phyloP scores from a whole-genome alignment of 1,140 invertebrate species.

The Scaptodrosophila lebanonensis region DNA sequence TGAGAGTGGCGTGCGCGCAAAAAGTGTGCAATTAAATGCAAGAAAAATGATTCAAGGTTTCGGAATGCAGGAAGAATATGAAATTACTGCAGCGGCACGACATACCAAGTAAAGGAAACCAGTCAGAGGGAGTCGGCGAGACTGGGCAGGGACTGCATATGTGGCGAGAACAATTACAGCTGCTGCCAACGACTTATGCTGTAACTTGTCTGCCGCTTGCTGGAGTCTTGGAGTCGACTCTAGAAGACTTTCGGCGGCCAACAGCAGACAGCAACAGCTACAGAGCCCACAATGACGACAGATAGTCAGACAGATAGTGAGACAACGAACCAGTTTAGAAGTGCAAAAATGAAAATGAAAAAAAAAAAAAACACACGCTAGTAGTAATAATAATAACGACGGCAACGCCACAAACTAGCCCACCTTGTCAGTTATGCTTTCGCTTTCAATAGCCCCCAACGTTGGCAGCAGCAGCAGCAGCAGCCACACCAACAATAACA shows the following conservation, averaged over 20 bases:
- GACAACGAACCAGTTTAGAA: constrained; percentile 69
- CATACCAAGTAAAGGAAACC: background rate
- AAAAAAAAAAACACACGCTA: constrained; percentile 24
- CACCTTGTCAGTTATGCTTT: constrained; percentile 75
- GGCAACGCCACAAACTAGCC: no score
- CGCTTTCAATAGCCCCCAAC: constrained; percentile 60
- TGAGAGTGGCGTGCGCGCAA: constrained; percentile 33
- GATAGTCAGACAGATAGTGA: constrained; percentile 14
- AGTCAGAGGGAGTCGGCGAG: background rate
- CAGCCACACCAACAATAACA: constrained; percentile 8
- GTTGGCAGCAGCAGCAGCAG: constrained; percentile 3
- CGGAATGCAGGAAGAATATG: constrained; percentile 77
- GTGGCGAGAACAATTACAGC: constrained; percentile 62
- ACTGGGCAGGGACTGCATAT: constrained; percentile 21
- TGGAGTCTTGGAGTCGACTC: constrained; percentile 61
- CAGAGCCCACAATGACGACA: background rate
- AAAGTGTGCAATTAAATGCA: constrained; percentile 69
- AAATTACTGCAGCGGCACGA: constrained; percentile 54
- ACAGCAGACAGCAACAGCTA: constrained; percentile 23
- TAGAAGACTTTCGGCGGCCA: constrained; percentile 58
- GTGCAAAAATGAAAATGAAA: constrained; percentile 56
- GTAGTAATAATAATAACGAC: constrained; percentile 12
- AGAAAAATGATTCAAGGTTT: constrained; percentile 77
- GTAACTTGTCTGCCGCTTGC: constrained; percentile 9
- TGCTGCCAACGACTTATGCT: constrained; percentile 24